These are phyloP conservation scores for Hyppa rectilinea DNA, from an alignment of 2,888 invertebrate species.

Conservation along the genomic window DNA sequence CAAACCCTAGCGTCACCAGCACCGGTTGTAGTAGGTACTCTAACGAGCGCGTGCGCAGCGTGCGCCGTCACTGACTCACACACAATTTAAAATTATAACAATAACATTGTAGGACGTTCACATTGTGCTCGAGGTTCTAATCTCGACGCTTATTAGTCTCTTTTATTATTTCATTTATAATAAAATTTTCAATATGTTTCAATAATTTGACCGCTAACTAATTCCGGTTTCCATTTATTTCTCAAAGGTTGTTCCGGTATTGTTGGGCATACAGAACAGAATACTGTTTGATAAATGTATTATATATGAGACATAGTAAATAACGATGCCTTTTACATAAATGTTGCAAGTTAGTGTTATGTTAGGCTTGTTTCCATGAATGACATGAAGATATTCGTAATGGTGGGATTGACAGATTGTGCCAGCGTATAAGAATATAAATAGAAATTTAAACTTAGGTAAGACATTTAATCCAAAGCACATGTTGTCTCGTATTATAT, in stretches of 20 bases:
- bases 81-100: conserved; percentile 70
- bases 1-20: neutral
- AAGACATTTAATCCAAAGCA: neutral
- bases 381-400: conserved; percentile 5
- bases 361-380: neutral
- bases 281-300: neutral
- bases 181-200: conserved; percentile 64
- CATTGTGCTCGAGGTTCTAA: conserved; percentile 75
- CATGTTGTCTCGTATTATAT: neutral
- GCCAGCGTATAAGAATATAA: neutral
- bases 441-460: neutral
- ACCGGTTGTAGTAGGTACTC: conserved; percentile 11
- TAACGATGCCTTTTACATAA: conserved; percentile 15
- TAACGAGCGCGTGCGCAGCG: conserved; percentile 32
- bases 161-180: conserved; percentile 66
- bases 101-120: conserved; percentile 68
- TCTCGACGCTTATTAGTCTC: conserved; percentile 72
- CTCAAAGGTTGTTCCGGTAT: conserved; percentile 71
- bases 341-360: conserved; percentile 15
- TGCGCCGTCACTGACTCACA: conserved; percentile 66
- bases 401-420: neutral
- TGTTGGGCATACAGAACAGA: conserved; percentile 19
- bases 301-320: conserved; percentile 9
- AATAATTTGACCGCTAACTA: conserved; percentile 72
- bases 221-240: conserved; percentile 73